These are phyloP conservation scores for Rhagophthalmus giganteus DNA, from an alignment of 2,888 invertebrate species.

Conservation along the genomic window DNA sequence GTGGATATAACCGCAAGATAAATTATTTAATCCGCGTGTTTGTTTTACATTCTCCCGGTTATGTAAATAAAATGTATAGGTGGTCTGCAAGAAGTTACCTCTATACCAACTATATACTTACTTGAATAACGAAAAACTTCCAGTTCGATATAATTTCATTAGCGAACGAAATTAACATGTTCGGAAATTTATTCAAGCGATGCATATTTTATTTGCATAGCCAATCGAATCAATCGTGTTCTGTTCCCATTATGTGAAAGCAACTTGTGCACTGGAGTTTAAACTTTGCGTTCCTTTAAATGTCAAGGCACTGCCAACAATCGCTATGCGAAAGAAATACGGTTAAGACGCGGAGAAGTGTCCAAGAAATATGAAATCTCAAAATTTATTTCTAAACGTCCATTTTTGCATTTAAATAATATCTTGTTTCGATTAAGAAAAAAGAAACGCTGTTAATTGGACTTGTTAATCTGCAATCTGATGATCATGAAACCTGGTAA, in stretches of 20 bases:
- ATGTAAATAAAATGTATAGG: constrained; percentile 4
- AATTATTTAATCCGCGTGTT: constrained; percentile 8
- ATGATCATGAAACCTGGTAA: no score
- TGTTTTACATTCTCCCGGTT: constrained; percentile 10
- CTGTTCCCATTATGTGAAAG: background rate
- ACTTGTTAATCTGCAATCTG: no score
- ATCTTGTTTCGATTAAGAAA: no score
- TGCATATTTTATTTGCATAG: background rate
- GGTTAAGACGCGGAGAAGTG: no score
- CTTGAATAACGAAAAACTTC: no score
- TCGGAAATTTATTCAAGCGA: background rate
- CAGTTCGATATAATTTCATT: no score
- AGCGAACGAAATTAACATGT: background rate
- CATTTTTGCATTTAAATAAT: no score
- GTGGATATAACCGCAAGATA: constrained; percentile 9
- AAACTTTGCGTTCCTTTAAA: background rate
- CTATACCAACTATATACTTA: no score
- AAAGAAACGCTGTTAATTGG: no score
- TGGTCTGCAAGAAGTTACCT: no score
- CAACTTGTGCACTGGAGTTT: background rate
- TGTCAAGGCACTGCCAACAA: constrained; percentile 4
- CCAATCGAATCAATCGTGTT: background rate
- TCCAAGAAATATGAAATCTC: no score
- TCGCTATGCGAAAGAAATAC: background rate
- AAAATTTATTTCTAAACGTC: no score